Evolutionary conservation across 2,888 invertebrate genomes (phyloP), one percentile per base, ranked within the genome.

Genomic region (Apeira syringaria): DNA sequence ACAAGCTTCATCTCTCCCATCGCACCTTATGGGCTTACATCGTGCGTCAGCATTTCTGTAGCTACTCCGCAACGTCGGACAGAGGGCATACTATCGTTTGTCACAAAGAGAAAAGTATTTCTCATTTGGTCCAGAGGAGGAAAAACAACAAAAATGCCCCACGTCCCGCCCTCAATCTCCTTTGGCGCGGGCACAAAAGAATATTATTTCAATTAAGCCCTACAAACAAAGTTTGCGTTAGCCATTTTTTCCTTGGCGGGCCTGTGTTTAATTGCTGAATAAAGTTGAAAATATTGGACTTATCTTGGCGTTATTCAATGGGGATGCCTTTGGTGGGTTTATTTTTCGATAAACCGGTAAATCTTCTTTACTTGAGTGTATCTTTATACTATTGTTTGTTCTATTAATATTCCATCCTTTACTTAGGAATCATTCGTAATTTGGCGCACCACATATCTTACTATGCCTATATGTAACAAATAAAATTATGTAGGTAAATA

Each of bases 71-170:
- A 48, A 36, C 58, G 58, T 55, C 63, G 74, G 73, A 54, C 74
- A 63, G 68, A 66, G 66, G 64, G 50, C 71, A 72, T n/a, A n/a
- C n/a, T n/a, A n/a, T 78, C 74, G 76, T 76, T 65, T 81, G 79
- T 80, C 81, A 77, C 78, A 82, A 74, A 80, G 76, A 74, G 76
- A 71, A 76, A 83, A 82, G 77, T 80, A 82, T 81, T 83, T 83
- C 77, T 80, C 83, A 80, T 83, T 81, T 78, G 70, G 60, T 66
- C 61, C 57, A 61, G 66, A 72, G 67, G 60, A 53, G 68, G 70
- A 70, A 79, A 80, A 80, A 76, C 75, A 78, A 75, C 70, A 70
- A 76, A 68, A 75, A 77, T 67, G 63, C 68, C 66, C 59, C 73
- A 71, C 73, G 74, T 69, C 64, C 75, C 74, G 59, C 65, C 74